Evolutionary conservation across 2,888 invertebrate genomes (phyloP), one percentile per base, ranked within the genome.

Genomic region (Marasmarcha lunaedactyla): DNA sequence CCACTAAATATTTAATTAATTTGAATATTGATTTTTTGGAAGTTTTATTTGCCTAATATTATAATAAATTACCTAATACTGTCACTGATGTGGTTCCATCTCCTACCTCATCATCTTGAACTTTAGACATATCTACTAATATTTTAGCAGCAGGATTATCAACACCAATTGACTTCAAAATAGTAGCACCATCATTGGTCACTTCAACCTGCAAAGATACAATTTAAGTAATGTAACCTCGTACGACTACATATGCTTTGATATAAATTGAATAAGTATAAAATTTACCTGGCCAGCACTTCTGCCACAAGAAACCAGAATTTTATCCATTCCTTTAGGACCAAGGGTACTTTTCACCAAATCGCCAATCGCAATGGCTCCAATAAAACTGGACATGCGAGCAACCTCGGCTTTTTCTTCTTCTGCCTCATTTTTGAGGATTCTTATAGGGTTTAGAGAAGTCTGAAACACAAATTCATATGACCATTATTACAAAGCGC

Each of bases 1-100:
- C n/a, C n/a, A n/a, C n/a, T n/a, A n/a, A n/a, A n/a, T n/a, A n/a
- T n/a, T n/a, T n/a, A n/a, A n/a, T n/a, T n/a, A n/a, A n/a, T n/a
- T n/a, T n/a, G n/a, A n/a, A n/a, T n/a, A n/a, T n/a, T n/a, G n/a
- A n/a, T n/a, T n/a, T n/a, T n/a, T n/a, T n/a, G n/a, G n/a, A n/a
- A n/a, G n/a, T n/a, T n/a, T n/a, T n/a, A n/a, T n/a, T n/a, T n/a
- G n/a, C n/a, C n/a, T n/a, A n/a, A n/a, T n/a, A n/a, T n/a, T n/a
- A n/a, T n/a, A n/a, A n/a, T n/a, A 30, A 4, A 30, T 9, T 69
- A 90, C 90, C 90, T 47, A 91, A 77, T 33, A 97, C 98, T 39
- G 98, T 96, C 0, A 99, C 99, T 1, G 98, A 98, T 33, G 99
- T 99, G n/a, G 99, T 99, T 10, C 99, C 99, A 87, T 99, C 99